Base-by-base conservation (phyloP, 2,113 vertebrate species). In the Rattus rattus region DNA sequence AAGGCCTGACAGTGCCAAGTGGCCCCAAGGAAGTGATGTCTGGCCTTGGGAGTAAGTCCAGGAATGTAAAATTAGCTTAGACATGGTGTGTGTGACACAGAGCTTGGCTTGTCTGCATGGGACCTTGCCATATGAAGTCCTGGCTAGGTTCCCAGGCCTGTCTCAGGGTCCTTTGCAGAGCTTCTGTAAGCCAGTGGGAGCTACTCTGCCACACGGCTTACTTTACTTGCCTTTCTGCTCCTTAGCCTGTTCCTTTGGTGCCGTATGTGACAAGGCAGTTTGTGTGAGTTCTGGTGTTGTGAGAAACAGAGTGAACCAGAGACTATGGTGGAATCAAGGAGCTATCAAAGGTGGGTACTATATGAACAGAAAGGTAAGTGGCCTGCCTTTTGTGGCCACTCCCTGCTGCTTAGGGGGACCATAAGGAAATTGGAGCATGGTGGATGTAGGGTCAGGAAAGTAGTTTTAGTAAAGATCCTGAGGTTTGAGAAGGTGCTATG, bases 11-110 rank as follows among this genome's bases (percentile, higher is more conserved):
- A 19, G 56, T 88, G 67, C 67, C 43, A 33, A 84, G 52, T 56
- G 69, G 54, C 36, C 73, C 67, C 17, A 22, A n/a, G 73, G 79
- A 81, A 54, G 87, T 39, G 11, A 59, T 73, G 81, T 83, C 43
- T 43, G 43, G 75, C 67, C 80, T 43, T 85, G 65, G 93, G 80
- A 49, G 24, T 54, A 81, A 90, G n/a, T 73, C 11, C 72, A 70
- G 72, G 83, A 91, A 72, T 12, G 24, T 73, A 88, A 77, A 70
- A 47, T 49, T 52, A 76, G 88, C 76, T 52, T 0, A 43, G 84
- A 39, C 2, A 28, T 83, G 49, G n/a, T 20, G 7, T 4, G n/a
- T 20, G 7, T 4, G 4, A 30, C 33, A 20, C 0, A 43, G 39
- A 33, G 16, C 75, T 90, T 73, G 7, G 70, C 90, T 19, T 39